Evolutionary conservation across 2,888 invertebrate species (phyloP).

Genomic region (Pyrrhosoma nymphula): DNA sequence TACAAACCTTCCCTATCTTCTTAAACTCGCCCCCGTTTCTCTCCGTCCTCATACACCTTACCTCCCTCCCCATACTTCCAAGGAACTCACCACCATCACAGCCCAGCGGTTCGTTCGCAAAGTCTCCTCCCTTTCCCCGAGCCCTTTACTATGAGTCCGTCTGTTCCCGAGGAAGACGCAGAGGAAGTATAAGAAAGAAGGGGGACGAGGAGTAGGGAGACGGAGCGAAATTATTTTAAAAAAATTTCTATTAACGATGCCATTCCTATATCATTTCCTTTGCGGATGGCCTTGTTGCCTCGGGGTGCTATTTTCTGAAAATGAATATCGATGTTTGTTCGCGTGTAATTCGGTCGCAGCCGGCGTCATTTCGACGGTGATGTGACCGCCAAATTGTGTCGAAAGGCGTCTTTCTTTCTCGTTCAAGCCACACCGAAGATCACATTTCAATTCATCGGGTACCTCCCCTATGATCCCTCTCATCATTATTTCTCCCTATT

Average conservation of each 20-base stretch:
- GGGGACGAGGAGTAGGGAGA: background rate
- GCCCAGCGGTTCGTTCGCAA: background rate
- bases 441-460: background rate
- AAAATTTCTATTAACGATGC: background rate
- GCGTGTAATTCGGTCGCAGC: background rate
- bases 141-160: background rate
- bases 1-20: too few relatives aligned
- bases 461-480: too few relatives aligned
- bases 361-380: background rate
- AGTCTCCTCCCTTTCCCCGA: background rate
- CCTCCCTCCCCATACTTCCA: background rate
- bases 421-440: background rate
- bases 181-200: background rate
- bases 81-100: background rate
- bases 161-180: background rate
- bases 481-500: too few relatives aligned
- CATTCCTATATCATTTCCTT: background rate
- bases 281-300: background rate
- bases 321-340: background rate
- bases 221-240: background rate
- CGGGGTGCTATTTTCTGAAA: background rate
- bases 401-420: background rate
- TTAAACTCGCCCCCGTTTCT: too few relatives aligned
- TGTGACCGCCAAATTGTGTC: background rate
- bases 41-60: background rate